Base-by-base conservation (phyloP, 2,888 invertebrate species). In the Graphium colonna region DNA sequence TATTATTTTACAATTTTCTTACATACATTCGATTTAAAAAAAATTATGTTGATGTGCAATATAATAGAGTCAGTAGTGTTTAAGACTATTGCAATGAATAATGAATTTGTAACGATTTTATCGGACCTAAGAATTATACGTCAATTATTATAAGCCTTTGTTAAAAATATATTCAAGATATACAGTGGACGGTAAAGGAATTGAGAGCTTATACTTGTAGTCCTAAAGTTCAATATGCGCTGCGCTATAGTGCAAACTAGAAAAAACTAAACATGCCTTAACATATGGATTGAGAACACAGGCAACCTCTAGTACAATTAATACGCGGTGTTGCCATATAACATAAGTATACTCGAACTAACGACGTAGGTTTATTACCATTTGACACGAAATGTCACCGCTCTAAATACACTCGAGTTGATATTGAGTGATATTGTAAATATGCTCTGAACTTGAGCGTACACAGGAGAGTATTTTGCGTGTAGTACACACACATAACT, bases 251-350 rank as follows among this genome's bases (percentile, higher is more conserved):
- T 40, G 3, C 15, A 26, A 28, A 51, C 43, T 26, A 3, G 5
- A 21, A 21, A 21, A 21, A 21, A n/a, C 36, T 36, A 12, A 36
- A 12, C 36, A 36, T 36, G 36, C 36, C 41, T 39, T 13, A 38
- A 18, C 31, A 17, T 48, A 18, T 16, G 26, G 48, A 54, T 51
- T 57, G 57, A 18, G 41, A 48, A 60, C 59, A 63, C 58, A 61
- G 59, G 59, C 54, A 68, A 73, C 75, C 79, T 74, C 79, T 81
- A 81, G 82, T 75, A 68, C 68, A 71, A 71, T 63, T 65, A 60
- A 62, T 64, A 69, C 65, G 73, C 73, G 73, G 65, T 68, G 71
- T 77, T 82, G 83, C 82, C 83, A 83, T 83, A 81, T 82, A 79
- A 72, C 68, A 60, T 76, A 73, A 71, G 63, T 65, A 65, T 69